Evolutionary conservation across 2,888 invertebrate genomes (phyloP), one percentile per base, ranked within the genome.

Genomic region (Caenorhabditis japonica): DNA sequence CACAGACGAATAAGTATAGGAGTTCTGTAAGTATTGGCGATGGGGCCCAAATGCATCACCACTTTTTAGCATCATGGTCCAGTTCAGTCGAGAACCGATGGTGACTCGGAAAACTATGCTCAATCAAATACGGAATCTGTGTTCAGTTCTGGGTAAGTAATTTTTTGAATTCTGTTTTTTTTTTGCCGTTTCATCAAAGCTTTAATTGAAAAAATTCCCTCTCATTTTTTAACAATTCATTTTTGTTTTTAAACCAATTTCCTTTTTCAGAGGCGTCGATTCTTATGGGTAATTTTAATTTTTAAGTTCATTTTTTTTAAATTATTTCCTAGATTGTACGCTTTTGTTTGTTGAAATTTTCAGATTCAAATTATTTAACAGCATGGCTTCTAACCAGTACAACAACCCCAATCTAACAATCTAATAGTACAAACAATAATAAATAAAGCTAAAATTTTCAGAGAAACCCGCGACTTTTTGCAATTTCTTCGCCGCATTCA

Each of bases 381-480:
- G 55, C 61, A 70, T 49, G 55, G 55, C 61, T 56, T 30, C 30
- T 30, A 10, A 7, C n/a, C n/a, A n/a, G n/a, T n/a, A n/a, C n/a
- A n/a, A n/a, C n/a, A n/a, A n/a, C n/a, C n/a, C n/a, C n/a, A n/a
- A n/a, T n/a, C n/a, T n/a, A n/a, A n/a, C n/a, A n/a, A n/a, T n/a
- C n/a, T n/a, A n/a, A n/a, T n/a, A n/a, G n/a, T n/a, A n/a, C n/a
- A n/a, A n/a, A n/a, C n/a, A n/a, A n/a, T n/a, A n/a, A n/a, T n/a
- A n/a, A n/a, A n/a, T n/a, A n/a, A n/a, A n/a, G n/a, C n/a, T n/a
- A n/a, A n/a, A n/a, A n/a, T n/a, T n/a, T 83, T 55, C 75, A 83
- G 83, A 39, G 83, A 83, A 30, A 83, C 83, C 0, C 36, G 80
- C 15, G 84, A 85, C 52, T 85, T 85, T 46, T 77, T 85, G 21